Conservation (phyloP, 2,888 invertebrate genomes). For the Sarcophaga caerulescens region DNA sequence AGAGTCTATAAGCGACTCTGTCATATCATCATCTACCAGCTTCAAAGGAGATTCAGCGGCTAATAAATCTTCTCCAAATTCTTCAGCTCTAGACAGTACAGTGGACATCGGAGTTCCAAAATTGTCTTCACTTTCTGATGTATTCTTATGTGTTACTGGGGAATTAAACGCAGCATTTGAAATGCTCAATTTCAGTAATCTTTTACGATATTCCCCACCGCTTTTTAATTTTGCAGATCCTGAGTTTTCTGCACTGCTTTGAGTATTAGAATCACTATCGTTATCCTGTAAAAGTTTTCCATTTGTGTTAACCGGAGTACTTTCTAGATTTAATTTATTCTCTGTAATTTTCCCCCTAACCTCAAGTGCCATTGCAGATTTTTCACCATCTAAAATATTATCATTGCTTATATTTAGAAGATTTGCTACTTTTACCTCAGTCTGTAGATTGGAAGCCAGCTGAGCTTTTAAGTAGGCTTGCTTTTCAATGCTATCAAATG, state of each 20-base stretch:
- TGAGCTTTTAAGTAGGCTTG: conserved; percentile 70
- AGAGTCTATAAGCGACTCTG: conserved; percentile 70
- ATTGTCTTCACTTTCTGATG: conserved; percentile 9
- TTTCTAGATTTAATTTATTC: conserved; percentile 60
- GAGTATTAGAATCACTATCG: conserved; percentile 53
- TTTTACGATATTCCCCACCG: conserved; percentile 72
- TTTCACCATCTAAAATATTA: conserved; percentile 51
- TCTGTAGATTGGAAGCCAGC: neutral
- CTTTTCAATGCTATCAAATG: conserved; percentile 72
- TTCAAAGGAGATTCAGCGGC: conserved; percentile 70
- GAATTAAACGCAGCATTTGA: conserved; percentile 72
- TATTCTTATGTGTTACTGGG: conserved; percentile 60
- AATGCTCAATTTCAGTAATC: conserved; percentile 72
- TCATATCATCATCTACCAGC: conserved; percentile 72
- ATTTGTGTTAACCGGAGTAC: conserved; percentile 60
- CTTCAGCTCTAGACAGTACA: conserved; percentile 67
- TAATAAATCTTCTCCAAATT: conserved; percentile 69
- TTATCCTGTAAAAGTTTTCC: conserved; percentile 54
- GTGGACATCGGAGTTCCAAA: conserved; percentile 62
- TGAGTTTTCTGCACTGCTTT: conserved; percentile 80
- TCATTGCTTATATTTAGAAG: conserved; percentile 69
- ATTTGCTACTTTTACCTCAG: conserved; percentile 69
- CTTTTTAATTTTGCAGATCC: conserved; percentile 85
- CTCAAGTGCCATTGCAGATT: neutral
- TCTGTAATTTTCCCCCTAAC: neutral